phyloP scores from a whole-genome alignment of 35 echinoderm and acorn worm genomes.

The Eucidaris tribuloides region DNA sequence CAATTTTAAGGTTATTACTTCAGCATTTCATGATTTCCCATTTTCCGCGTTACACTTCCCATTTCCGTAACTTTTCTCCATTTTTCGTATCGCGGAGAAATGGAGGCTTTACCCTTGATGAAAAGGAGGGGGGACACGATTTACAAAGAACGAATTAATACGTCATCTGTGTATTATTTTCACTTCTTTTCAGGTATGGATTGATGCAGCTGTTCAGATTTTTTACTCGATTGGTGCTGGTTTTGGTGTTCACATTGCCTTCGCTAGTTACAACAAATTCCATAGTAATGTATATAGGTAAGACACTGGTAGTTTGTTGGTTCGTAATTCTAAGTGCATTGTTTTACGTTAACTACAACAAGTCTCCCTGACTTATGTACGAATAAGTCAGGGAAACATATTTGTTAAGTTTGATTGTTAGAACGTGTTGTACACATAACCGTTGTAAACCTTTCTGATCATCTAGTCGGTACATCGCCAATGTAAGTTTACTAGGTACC shows the following conservation, averaged over 20 bases:
- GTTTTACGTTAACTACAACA: neutral
- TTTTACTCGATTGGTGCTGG: constrained; percentile 71
- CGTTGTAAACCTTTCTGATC: neutral
- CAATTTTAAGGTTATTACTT: too few species aligned
- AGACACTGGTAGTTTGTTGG: neutral
- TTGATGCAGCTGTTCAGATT: constrained; percentile 67
- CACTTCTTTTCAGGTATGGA: constrained; percentile 45
- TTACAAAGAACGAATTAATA: neutral
- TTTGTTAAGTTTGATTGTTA: neutral
- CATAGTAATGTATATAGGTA: constrained; percentile 74
- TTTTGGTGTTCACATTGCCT: constrained; percentile 77
- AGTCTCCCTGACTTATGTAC: neutral
- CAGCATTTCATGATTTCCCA: too few species aligned
- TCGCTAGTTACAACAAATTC: constrained; percentile 85
- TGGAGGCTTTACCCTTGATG: too few species aligned
- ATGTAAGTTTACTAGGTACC: neutral
- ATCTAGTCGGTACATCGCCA: neutral
- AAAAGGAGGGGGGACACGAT: too few species aligned
- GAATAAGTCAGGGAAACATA: neutral
- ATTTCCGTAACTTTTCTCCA: too few species aligned
- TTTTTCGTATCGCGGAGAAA: too few species aligned
- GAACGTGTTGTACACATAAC: neutral
- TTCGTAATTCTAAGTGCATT: neutral
- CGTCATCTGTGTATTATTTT: too few species aligned
- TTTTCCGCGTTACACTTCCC: too few species aligned